phyloP scores from a whole-genome alignment of 2,888 invertebrate species.

The Aelia acuminata region DNA sequence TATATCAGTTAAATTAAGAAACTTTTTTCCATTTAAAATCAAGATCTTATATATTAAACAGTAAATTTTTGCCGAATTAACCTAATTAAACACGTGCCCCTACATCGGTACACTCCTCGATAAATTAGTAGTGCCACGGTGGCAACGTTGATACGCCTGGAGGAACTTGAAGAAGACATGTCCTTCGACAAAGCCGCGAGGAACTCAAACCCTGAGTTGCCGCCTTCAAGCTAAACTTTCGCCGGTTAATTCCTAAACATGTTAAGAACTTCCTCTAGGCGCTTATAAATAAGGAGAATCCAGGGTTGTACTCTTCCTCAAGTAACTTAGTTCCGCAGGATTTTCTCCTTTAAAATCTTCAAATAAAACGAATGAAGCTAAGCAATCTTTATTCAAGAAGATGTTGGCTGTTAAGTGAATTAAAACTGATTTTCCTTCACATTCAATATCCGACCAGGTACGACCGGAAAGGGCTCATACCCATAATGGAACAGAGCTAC shows the following conservation, averaged over 20 bases:
- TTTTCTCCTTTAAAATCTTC: neutral
- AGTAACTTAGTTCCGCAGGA: neutral
- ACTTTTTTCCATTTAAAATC: too few species aligned
- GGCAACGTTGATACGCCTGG: neutral
- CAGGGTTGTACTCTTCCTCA: neutral
- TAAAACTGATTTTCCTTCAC: too few species aligned
- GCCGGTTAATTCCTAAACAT: constrained; percentile 22
- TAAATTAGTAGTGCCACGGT: neutral
- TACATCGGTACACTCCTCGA: neutral
- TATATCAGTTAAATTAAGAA: too few species aligned
- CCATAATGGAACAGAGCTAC: too few species aligned
- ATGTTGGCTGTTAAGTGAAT: too few species aligned
- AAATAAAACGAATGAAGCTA: neutral
- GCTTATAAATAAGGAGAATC: constrained; percentile 1
- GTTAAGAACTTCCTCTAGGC: constrained; percentile 32
- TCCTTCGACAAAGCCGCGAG: constrained; percentile 25
- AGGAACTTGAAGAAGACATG: constrained; percentile 27
- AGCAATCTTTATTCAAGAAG: too few species aligned
- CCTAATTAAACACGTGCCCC: neutral
- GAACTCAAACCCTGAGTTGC: neutral
- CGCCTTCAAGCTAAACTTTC: constrained; percentile 23
- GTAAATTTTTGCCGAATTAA: too few species aligned
- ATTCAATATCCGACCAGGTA: too few species aligned
- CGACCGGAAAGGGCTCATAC: too few species aligned
- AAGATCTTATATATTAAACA: too few species aligned